Evolutionary conservation across 2,888 invertebrate species (phyloP).

Genomic region (Esperia sulphurella): DNA sequence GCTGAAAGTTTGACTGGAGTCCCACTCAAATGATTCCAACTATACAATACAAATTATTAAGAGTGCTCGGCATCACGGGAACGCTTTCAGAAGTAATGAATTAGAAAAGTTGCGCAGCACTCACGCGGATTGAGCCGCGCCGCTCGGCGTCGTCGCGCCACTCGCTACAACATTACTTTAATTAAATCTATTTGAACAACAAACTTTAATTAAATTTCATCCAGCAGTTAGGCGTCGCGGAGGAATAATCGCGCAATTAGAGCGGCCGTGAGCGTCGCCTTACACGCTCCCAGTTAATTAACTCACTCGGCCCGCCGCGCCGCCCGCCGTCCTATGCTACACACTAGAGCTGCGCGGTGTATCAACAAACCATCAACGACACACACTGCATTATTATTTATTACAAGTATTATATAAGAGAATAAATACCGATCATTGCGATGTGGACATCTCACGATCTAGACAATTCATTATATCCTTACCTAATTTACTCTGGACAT

Average conservation of each 20-base stretch:
- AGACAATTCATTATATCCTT: too few species aligned
- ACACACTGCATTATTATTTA: neutral
- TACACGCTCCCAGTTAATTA: slow-evolving; percentile 78
- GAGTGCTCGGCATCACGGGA: slow-evolving; percentile 77
- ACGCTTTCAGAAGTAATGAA: slow-evolving; percentile 79
- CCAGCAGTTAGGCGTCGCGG: slow-evolving; percentile 79
- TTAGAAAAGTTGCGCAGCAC: slow-evolving; percentile 80
- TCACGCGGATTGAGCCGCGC: slow-evolving; percentile 74
- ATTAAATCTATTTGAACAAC: slow-evolving; percentile 82
- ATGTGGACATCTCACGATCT: too few species aligned
- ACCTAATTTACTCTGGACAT: too few species aligned
- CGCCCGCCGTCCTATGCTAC: neutral
- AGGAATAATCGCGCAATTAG: slow-evolving; percentile 80
- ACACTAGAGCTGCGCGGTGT: slow-evolving; percentile 1
- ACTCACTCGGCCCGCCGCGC: slow-evolving; percentile 64
- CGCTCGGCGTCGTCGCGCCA: slow-evolving; percentile 41
- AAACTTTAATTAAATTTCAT: slow-evolving; percentile 81
- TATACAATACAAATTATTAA: slow-evolving; percentile 79
- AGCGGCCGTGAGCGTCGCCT: slow-evolving; percentile 78
- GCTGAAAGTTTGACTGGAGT: slow-evolving; percentile 26
- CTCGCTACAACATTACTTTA: slow-evolving; percentile 79
- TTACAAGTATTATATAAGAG: too few species aligned
- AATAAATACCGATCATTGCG: too few species aligned
- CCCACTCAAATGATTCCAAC: slow-evolving; percentile 56
- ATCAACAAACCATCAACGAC: neutral